Base-by-base conservation (phyloP, 2,888 invertebrate genomes). In the Alloscopus bannaensis region DNA sequence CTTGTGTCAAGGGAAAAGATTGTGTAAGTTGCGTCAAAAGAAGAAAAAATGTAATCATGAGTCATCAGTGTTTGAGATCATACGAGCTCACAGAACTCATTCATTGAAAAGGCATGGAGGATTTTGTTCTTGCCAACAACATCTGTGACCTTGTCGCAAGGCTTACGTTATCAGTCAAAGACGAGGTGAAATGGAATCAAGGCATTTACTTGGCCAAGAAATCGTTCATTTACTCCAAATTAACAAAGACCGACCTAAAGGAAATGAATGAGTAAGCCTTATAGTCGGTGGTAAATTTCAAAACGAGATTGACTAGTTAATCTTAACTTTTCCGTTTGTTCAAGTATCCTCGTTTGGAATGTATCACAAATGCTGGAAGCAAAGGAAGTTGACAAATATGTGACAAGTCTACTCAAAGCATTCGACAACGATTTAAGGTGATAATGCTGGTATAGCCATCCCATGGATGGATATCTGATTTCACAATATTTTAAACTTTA, bases 381-480 rank as follows among this genome's bases (percentile, higher is more conserved):
- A 22, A 59, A 36, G 11, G 29, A n/a, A 2, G 24, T 29, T 2
- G 75, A 75, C 3, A 57, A 57, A 18, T 75, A 75, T 47, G 45
- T 40, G 1, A 18, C 26, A 3, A 50, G 42, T 3, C 20, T 75
- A 20, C 52, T 75, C 11, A 52, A 66, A 24, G 18, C 28, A 0
- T 75, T 75, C 31, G 75, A 75, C 59, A 75, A 75, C 16, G 11
- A 55, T 16, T 18, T 75, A 8, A 66, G 75, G 75, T 75, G 60
- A 29, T 22, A 13, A 36, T 36, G 36, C 36, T 36, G 36, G 13
- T n/a, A n/a, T n/a, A n/a, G n/a, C n/a, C n/a, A n/a, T n/a, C n/a
- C n/a, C n/a, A n/a, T n/a, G n/a, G n/a, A n/a, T n/a, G n/a, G n/a
- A n/a, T n/a, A n/a, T n/a, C n/a, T n/a, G n/a, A n/a, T n/a, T n/a